Evolutionary conservation across 2,113 vertebrate species (phyloP).

Genomic region (Salminus brasiliensis): DNA sequence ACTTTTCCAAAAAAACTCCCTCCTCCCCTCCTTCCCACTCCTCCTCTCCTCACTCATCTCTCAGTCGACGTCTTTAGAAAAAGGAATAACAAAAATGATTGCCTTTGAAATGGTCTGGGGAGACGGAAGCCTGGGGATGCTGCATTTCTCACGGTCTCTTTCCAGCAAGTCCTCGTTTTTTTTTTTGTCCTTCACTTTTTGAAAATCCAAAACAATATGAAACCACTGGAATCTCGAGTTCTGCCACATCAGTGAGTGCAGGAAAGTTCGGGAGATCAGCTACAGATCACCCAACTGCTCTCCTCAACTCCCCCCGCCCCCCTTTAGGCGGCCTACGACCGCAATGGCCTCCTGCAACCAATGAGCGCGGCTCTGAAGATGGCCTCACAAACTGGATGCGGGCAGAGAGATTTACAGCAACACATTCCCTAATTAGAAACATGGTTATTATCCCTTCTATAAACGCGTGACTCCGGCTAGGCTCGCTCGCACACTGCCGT

Average conservation of each 20-base stretch:
- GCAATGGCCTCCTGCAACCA: not conserved
- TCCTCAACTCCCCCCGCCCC: not conserved
- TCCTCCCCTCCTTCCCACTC: not conserved
- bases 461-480: conserved; percentile 62
- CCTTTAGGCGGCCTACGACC: not conserved
- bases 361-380: not conserved
- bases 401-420: conserved; percentile 69
- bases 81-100: conserved; percentile 54
- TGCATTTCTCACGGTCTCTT: conserved; percentile 72
- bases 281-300: conserved; percentile 15
- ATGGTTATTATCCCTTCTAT: conserved; percentile 68
- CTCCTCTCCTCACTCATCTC: not conserved
- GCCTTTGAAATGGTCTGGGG: conserved; percentile 54
- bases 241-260: conserved; percentile 73
- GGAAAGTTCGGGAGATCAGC: conserved; percentile 66
- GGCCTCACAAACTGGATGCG: not conserved
- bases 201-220: conserved; percentile 71
- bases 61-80: conserved; percentile 16
- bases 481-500: conserved; percentile 35
- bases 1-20: conserved; percentile 53
- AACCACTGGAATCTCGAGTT: conserved; percentile 71
- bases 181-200: not conserved
- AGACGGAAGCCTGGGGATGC: conserved; percentile 51
- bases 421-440: conserved; percentile 75
- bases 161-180: conserved; percentile 70